These are phyloP conservation scores for Diachasmimorpha longicaudata DNA, from an alignment of 1,140 invertebrate species.

Conservation along the genomic window DNA sequence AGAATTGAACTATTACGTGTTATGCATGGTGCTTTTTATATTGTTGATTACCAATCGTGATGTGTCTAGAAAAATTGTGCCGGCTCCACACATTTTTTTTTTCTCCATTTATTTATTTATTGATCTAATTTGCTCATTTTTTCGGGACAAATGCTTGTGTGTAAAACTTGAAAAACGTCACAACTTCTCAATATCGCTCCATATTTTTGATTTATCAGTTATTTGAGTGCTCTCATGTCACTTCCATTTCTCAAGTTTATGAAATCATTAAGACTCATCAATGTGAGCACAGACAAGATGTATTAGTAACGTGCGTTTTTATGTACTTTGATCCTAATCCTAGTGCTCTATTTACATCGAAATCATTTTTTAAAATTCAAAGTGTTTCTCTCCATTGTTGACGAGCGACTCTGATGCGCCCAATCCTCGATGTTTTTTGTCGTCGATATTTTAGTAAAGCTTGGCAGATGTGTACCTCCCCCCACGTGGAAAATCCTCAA, in stretches of 20 bases:
- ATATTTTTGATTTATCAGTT: background rate
- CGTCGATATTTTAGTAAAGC: background rate
- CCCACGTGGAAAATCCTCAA: background rate
- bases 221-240: background rate
- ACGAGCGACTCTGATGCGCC: background rate
- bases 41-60: conserved; percentile 36
- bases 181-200: background rate
- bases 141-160: background rate
- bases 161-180: background rate
- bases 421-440: background rate
- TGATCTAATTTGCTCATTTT: conserved; percentile 14
- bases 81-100: conserved; percentile 23
- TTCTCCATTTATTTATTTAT: background rate
- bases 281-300: background rate
- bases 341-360: background rate
- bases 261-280: background rate
- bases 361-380: background rate
- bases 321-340: background rate
- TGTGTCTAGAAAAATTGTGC: conserved; percentile 34
- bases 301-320: background rate
- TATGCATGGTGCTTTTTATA: conserved; percentile 56
- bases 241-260: background rate
- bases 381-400: background rate
- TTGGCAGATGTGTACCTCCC: background rate
- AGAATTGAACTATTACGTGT: conserved; percentile 37